Base-by-base conservation (phyloP, 1,140 invertebrate genomes). In the Lasioglossum baleicum region DNA sequence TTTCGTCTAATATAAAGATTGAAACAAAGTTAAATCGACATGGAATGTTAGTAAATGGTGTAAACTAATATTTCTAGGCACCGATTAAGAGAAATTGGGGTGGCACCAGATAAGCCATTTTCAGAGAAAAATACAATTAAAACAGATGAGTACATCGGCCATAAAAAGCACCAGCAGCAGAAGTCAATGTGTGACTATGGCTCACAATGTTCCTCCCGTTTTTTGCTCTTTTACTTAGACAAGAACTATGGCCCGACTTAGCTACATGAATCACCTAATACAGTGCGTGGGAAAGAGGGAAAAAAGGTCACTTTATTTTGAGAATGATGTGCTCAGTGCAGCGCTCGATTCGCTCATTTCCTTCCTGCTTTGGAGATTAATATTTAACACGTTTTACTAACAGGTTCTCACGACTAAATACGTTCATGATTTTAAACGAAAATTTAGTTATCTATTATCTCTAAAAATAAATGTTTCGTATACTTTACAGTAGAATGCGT, bases 261-360 rank as follows among this genome's bases (percentile, higher is more conserved):
- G 40, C 44, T 56, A 35, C 61, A 79, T 79, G 76, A 79, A 79
- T 79, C 76, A 79, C 11, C 65, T 22, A 48, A 42, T 67, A 51
- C 51, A 42, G 58, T 53, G 17, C 51, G 76, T 79, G 76, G 76
- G 76, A 79, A 79, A 69, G 76, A 31, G 22, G 40, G 48, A 42
- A 58, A 64, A 48, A 64, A 53, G 42, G 60, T 20, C 17, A 15
- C 22, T 65, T 65, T 73, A 71, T 64, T 78, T 78, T 53, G 26
- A 77, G 67, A 70, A 51, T 58, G 10, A 22, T 22, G 42, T 1
- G 64, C 26, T 48, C 42, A 15, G 10, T 26, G 5, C n/a, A 26
- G 6, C 11, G 5, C n/a, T n/a, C 35, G 51, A 58, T 56, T 6
- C 26, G 22, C n/a, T 35, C 15, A 56, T 56, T 69, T 56, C 44